Percentiles rank a stretch among this genome's conserved stretches.
Conservation (phyloP, 2,888 invertebrate genomes). For the Crepidodera aurea region DNA sequence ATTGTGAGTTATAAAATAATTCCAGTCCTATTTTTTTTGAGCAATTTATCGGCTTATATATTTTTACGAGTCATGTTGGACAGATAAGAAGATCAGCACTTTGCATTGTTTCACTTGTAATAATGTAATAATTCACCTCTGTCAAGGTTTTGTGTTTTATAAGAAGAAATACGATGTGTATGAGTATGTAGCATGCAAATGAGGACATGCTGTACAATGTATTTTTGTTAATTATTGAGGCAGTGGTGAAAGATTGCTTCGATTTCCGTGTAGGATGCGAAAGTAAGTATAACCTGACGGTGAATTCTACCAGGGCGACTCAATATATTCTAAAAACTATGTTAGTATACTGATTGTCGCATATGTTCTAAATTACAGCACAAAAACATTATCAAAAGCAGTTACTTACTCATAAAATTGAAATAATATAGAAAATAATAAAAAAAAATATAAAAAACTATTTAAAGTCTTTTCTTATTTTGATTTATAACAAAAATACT, state of each 20-base stretch:
- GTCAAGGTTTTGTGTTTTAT: conserved; percentile 41
- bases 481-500: too few relatives aligned
- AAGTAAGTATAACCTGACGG: background rate
- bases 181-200: conserved; percentile 45
- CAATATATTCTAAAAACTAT: too few relatives aligned
- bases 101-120: conserved; percentile 40
- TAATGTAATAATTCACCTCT: conserved; percentile 41
- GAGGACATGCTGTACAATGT: conserved; percentile 42
- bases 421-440: too few relatives aligned
- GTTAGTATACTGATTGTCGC: too few relatives aligned
- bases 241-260: conserved; percentile 35
- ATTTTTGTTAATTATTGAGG: conserved; percentile 45
- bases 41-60: conserved; percentile 33
- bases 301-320: background rate
- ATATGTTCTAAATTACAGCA: too few relatives aligned
- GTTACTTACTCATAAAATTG: too few relatives aligned
- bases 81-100: conserved; percentile 38
- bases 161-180: conserved; percentile 45
- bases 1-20: conserved; percentile 30
- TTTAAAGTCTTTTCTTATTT: too few relatives aligned
- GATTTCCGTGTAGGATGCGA: conserved; percentile 34
- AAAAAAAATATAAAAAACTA: too few relatives aligned
- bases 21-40: conserved; percentile 18
- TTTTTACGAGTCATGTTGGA: conserved; percentile 31
- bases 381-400: too few relatives aligned